Base-by-base conservation (phyloP, 2,797 vertebrate genomes). In the Trematomus bernacchii region DNA sequence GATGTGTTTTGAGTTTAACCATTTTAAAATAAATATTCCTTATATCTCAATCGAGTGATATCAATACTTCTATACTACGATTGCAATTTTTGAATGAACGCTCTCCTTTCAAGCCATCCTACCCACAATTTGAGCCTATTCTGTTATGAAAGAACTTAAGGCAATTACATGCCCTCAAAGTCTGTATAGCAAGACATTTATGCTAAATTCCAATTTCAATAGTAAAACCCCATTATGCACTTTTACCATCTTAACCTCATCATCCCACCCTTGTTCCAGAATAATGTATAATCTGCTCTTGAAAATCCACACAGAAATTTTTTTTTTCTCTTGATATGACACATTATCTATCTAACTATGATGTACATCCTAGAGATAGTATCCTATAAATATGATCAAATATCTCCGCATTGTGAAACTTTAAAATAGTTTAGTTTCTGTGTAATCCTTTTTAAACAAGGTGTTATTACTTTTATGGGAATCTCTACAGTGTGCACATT, bases 261-360 rank as follows among this genome's bases (percentile, higher is more conserved):
- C 59, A 69, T 14, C 6, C 13, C 10, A 47, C 53, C 15, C 5
- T 51, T 9, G 15, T 57, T 33, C 23, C 42, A n/a, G 10, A 51
- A 57, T 44, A 37, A 47, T 44, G 2, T 63, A 48, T 59, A 30
- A 33, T 53, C n/a, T 52, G 33, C 51, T 12, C 6, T 33, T 19
- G 3, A 50, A 33, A 47, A 53, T 53, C 14, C 27, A n/a, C 27
- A 55, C 18, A 51, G 30, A 43, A 23, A 23, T 23, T 23, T 3
- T 23, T 23, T 3, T 23, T 23, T 21, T 19, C 12, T 62, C 3
- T 19, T 18, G 40, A 58, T n/a, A 50, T 62, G 21, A 58, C 46
- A 47, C 33, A 64, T 69, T 57, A 51, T 55, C 43, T 55, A 47
- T 42, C 43, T 44, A 48, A 69, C n/a, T 66, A 23, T 43, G 18